Evolutionary conservation across 53 echinoderm and acorn worm species (phyloP).

Genomic region (Glandiceps talaboti): DNA sequence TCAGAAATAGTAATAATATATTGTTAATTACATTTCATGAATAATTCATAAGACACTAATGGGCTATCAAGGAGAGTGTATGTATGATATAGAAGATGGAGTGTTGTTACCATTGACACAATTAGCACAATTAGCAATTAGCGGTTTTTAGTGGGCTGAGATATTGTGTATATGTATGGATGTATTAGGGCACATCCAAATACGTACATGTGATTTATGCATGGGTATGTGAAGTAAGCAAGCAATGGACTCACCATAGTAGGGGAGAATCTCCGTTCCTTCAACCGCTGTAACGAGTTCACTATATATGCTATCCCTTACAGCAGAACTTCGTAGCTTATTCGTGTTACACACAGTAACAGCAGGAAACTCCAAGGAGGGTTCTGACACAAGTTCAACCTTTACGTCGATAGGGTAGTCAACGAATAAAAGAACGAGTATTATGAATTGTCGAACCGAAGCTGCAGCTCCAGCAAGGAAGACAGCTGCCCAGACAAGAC

Average conservation of each 20-base stretch:
- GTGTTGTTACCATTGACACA: too few species aligned
- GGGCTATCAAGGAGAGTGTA: too few species aligned
- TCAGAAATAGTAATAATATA: too few species aligned
- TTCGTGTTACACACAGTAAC: conserved; percentile 9
- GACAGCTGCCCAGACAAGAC: background rate
- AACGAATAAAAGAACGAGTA: background rate
- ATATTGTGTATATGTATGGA: too few species aligned
- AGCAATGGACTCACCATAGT: background rate
- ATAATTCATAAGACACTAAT: too few species aligned
- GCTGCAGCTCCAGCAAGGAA: background rate
- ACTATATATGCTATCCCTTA: background rate
- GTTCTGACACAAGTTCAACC: background rate
- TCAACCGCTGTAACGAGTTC: background rate
- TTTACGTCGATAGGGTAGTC: background rate
- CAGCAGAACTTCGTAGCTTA: background rate
- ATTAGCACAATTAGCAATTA: too few species aligned
- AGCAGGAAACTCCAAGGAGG: background rate
- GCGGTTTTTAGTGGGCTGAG: too few species aligned
- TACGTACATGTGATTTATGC: too few species aligned
- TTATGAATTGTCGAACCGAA: background rate
- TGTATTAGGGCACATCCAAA: too few species aligned
- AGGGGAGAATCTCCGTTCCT: background rate
- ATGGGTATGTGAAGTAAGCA: too few species aligned
- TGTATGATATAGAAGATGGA: too few species aligned
- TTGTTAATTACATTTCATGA: too few species aligned